Base-by-base conservation (phyloP, 2,888 invertebrate species). In the Tipula unca region DNA sequence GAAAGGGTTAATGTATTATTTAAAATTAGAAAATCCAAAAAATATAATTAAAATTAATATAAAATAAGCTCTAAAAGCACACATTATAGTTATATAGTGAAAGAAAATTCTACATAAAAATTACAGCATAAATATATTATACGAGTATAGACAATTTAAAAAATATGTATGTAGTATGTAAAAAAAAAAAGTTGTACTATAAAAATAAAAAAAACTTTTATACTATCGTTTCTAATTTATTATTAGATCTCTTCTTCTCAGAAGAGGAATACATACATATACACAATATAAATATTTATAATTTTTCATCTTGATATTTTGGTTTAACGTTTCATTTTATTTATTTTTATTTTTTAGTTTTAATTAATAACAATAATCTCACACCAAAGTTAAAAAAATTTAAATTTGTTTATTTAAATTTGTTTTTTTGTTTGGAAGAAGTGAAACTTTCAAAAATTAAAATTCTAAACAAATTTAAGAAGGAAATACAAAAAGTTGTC, bases 251-350 rank as follows among this genome's bases (percentile, higher is more conserved):
- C 69, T 69, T n/a, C 25, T 8, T 69, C 69, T 69, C 25, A 69
- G 25, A 13, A 25, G 25, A 3, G 25, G 69, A 20, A 69, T 69
- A 69, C n/a, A 69, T 69, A n/a, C n/a, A n/a, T n/a, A n/a, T n/a
- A n/a, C n/a, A n/a, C n/a, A n/a, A n/a, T n/a, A n/a, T n/a, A 69
- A 69, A 69, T 69, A 69, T 69, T 69, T 69, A 69, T 69, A 69
- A 69, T 69, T 69, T 69, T 69, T 69, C 69, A 69, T 69, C 69
- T 69, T 69, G 69, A 69, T 69, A 69, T 69, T 69, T 10, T 69
- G 69, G 25, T 69, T 69, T 69, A 69, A 69, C 25, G 25, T 69
- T 69, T 69, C 17, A n/a, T 48, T 42, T 42, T n/a, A n/a, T n/a
- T 42, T 42, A 39, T 39, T 20, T 54, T 69, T 69, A 10, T 69